Evolutionary conservation across 2,113 vertebrate species (phyloP), one percentile per base, ranked within the genome.

Genomic region (Tor tambroides): DNA sequence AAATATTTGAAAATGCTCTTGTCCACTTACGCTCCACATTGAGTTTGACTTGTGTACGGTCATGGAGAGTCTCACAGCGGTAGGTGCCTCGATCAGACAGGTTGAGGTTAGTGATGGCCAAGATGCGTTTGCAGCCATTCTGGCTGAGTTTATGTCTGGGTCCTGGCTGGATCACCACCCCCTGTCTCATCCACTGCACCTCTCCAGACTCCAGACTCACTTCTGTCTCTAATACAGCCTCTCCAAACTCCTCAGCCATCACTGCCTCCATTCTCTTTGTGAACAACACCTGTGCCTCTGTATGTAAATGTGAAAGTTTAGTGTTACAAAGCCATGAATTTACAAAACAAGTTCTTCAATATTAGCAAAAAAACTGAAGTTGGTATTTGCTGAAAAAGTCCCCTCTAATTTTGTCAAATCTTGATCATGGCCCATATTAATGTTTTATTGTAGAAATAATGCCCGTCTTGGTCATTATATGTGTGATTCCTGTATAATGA

Each of bases 21-120:
- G 17, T 4, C 15, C 28, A 96, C 97, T 96, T 94, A 98, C 97
- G 95, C 86, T 97, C 96, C 77, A 99, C 96, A 0, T 95, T 96
- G 87, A 99, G 96, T 88, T 96, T 97, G 93, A 96, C 96, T 91
- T 98, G 96, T 0, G 97, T 96, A 76, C 97, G 94, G 91, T 98
- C 98, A 0, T 99, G 97, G 80, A 96, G 96, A 19, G 95, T 99
- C 92, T 99, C 97, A 0, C 98, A 99, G 91, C 97, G 96, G 85
- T 98, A 99, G 26, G 95, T 97, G 82, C 98, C 97, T 0, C 95
- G 95, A 92, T 99, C 97, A 0, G 96, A 91, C 6, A 96, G 93
- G 15, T 84, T 38, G 0, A 98, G 91, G 23, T 94, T 92, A 9
- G 4, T 87, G 90, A 99, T 96, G 88, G 93, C 94, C 78, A 99